Evolutionary conservation across 2,113 vertebrate genomes (phyloP), one percentile per base, ranked within the genome.

Genomic region (Kryptolebias marmoratus): DNA sequence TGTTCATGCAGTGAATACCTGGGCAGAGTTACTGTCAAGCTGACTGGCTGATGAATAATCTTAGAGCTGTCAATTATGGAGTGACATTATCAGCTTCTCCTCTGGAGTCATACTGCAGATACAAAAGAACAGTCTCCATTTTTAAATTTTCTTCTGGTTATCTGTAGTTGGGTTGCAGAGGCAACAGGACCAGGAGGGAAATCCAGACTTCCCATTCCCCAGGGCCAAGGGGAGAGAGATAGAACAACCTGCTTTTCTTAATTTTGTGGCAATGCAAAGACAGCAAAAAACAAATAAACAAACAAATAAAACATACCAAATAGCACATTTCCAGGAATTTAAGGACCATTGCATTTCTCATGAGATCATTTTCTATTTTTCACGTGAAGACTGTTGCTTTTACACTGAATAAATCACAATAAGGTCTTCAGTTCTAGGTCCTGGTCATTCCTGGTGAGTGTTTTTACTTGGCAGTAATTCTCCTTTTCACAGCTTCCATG

Each of bases 401-500:
- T 14, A 53, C 27, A 9, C 52, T 31, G 48, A 10, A 62, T 13
- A n/a, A 64, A 68, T 45, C 27, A 61, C 42, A 56, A 12, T 15
- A 64, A 47, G 18, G 28, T 54, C 48, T 62, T 68, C 8, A 68
- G 12, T 73, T 77, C 32, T 50, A 70, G 59, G 11, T 68, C 36
- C 28, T 15, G 13, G 48, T 60, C 62, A 58, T 68, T 58, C 53
- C 68, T 53, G 48, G 75, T 47, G 50, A 67, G 47, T 62, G 32
- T 74, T 81, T 70, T 77, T 32, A 65, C 54, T 59, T 68, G 78
- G 69, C 57, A 76, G 68, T 57, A 61, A 80, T 84, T 71, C 71
- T 59, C 49, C 58, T 75, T 78, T 86, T 71, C 50, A 61, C 45
- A 44, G 77, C 65, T 67, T 52, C 48, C 45, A 66, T 70, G 77